Base-by-base conservation (phyloP, 2,113 vertebrate genomes). In the Oreochromis aureus region DNA sequence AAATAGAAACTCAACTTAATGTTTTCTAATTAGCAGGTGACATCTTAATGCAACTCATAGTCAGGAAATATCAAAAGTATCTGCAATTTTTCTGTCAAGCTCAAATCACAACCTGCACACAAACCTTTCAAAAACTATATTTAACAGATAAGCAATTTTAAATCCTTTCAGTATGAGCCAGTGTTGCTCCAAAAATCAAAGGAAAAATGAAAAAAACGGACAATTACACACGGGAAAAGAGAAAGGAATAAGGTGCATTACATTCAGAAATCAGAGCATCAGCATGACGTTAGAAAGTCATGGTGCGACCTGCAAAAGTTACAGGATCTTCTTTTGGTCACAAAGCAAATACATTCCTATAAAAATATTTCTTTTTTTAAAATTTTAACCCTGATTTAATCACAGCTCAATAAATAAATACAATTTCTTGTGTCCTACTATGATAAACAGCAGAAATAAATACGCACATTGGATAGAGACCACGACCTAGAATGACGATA, bases 401-500 rank as follows among this genome's bases (percentile, higher is more conserved):
- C 5, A 9, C 2, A 81, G 7, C 8, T 16, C 39, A 86, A 86
- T 83, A 82, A 83, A 24, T 27, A 36, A 80, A 83, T 55, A 69
- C 6, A 44, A 11, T 39, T 4, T 5, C 10, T 22, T 46, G 48
- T 16, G 73, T 78, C 24, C 32, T 36, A n/a, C 4, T 6, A 5
- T 59, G 16, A 16, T 3, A n/a, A 66, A 76, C 11, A 82, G 27
- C 81, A 69, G 61, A 84, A 90, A 92, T 92, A 93, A 92, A 93
- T 91, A 94, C 1, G 54, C 4, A 53, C 2, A 15, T 5, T 81
- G 9, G 58, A 83, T 48, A 86, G 86, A 92, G 89, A 89, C 89
- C 92, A 93, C 90, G 83, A 91, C 89, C 89, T 71, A 27, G 56
- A 76, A 81, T 69, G 34, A 80, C 2, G 10, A 12, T 39, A 4